A percentile compares a stretch with the other conserved stretches of the same genome.
phyloP scores from a whole-genome alignment of 1,140 invertebrate species.

The Diabrotica undecimpunctata region DNA sequence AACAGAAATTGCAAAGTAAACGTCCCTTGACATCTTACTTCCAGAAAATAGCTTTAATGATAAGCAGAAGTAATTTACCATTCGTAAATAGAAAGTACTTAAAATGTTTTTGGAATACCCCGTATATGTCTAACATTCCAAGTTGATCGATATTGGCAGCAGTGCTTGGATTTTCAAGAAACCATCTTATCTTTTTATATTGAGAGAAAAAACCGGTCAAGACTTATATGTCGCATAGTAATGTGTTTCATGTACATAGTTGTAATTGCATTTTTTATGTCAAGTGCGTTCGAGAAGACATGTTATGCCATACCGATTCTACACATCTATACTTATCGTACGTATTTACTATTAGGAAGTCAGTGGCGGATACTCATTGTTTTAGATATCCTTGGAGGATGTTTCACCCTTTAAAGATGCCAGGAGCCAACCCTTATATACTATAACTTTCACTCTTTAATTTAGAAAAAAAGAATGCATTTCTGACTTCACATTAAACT shows the following conservation, averaged over 20 bases:
- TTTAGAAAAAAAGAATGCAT: too few species aligned
- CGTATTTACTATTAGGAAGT: too few species aligned
- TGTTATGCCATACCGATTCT: constrained; percentile 1
- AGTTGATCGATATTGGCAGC: not conserved
- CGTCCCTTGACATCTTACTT: too few species aligned
- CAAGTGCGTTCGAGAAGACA: not conserved
- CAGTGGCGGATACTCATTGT: too few species aligned
- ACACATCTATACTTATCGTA: not conserved
- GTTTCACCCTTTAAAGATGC: too few species aligned
- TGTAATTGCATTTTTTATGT: not conserved
- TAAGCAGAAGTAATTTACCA: too few species aligned
- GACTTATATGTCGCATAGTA: constrained; percentile 2
- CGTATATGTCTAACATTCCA: not conserved
- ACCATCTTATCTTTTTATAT: constrained; percentile 1
- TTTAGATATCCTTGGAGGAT: too few species aligned
- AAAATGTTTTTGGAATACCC: not conserved
- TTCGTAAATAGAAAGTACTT: not conserved
- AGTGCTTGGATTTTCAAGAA: not conserved
- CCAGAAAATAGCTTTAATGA: too few species aligned
- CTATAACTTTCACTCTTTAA: too few species aligned
- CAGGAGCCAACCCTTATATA: too few species aligned
- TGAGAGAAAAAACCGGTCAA: not conserved
- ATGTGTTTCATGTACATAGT: not conserved
- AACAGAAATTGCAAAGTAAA: too few species aligned
- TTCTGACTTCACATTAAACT: too few species aligned